Percentiles rank a stretch among this genome's conserved stretches.
phyloP scores from a whole-genome alignment of 92 coral and sea anemone species.

The Porites divaricata region DNA sequence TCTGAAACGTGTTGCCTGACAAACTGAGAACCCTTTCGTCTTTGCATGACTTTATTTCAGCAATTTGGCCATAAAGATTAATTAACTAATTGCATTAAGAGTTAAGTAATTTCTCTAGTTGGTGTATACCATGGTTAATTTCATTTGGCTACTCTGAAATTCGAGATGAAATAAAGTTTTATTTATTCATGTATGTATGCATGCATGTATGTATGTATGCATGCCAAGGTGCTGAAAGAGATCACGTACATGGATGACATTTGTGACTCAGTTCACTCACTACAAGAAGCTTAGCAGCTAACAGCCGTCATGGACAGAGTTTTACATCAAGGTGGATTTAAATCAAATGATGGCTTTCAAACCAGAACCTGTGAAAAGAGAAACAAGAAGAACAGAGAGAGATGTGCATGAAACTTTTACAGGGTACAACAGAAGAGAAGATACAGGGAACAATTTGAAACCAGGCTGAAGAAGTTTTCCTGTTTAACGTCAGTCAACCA shows the following conservation, averaged over 20 bases:
- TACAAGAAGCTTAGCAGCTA: slow-evolving; percentile 10
- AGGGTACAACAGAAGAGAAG: slow-evolving; percentile 33
- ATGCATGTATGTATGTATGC: too few species aligned
- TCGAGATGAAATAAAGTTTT: too few species aligned
- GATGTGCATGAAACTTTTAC: slow-evolving; percentile 13
- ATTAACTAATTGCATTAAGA: too few species aligned
- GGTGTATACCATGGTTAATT: too few species aligned
- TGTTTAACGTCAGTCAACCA: slow-evolving; percentile 19
- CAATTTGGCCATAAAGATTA: too few species aligned
- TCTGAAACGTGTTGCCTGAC: too few species aligned
- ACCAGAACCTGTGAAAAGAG: neutral
- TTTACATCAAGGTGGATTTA: slow-evolving; percentile 25
- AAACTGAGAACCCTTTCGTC: too few species aligned
- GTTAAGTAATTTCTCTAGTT: too few species aligned
- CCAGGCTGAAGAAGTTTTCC: slow-evolving; percentile 26
- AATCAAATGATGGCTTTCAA: slow-evolving; percentile 39
- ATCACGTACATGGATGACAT: slow-evolving; percentile 40
- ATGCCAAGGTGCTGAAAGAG: too few species aligned
- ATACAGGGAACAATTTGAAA: slow-evolving; percentile 38
- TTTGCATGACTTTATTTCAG: too few species aligned
- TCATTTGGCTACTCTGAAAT: too few species aligned
- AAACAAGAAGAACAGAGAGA: neutral
- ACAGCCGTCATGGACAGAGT: slow-evolving; percentile 23
- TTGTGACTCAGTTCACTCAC: slow-evolving; percentile 33
- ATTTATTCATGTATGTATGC: too few species aligned